Evolutionary conservation across 2,113 vertebrate species (phyloP).

Genomic region (Paracanthobrama guichenoti): DNA sequence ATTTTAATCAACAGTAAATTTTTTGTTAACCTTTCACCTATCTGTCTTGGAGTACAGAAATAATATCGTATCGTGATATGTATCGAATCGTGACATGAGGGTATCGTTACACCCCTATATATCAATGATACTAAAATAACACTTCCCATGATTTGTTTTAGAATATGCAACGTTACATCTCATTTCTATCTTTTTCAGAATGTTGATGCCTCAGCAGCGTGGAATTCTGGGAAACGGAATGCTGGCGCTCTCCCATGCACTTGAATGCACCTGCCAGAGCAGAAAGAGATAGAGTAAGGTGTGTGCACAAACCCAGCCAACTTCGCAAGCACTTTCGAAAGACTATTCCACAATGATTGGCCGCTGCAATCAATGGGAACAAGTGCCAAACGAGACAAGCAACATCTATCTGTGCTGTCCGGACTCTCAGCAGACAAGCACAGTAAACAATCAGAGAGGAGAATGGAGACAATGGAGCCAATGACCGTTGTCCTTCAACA

Average conservation of each 20-base stretch:
- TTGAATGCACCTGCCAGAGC: background rate
- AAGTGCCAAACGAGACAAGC: constrained; percentile 49
- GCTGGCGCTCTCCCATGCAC: constrained; percentile 23
- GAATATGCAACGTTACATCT: background rate
- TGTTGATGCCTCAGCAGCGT: constrained; percentile 70
- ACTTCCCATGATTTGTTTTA: background rate
- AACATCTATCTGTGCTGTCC: constrained; percentile 33
- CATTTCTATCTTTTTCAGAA: constrained; percentile 65
- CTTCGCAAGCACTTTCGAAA: constrained; percentile 47
- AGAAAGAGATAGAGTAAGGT: background rate
- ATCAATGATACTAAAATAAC: background rate
- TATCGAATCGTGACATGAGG: too few species aligned
- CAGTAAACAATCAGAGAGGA: constrained; percentile 31
- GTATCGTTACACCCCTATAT: background rate
- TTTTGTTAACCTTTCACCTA: too few species aligned
- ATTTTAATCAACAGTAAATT: too few species aligned
- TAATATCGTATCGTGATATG: too few species aligned
- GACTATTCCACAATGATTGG: constrained; percentile 24
- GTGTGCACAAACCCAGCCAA: constrained; percentile 25
- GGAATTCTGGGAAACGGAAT: constrained; percentile 52
- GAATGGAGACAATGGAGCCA: constrained; percentile 28
- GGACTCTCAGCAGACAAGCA: constrained; percentile 38
- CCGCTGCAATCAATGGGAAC: constrained; percentile 30
- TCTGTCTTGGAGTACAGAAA: too few species aligned
- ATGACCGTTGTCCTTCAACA: constrained; percentile 13